Evolutionary conservation across 2,888 invertebrate species (phyloP).

Genomic region (Oxystoma pomonae): DNA sequence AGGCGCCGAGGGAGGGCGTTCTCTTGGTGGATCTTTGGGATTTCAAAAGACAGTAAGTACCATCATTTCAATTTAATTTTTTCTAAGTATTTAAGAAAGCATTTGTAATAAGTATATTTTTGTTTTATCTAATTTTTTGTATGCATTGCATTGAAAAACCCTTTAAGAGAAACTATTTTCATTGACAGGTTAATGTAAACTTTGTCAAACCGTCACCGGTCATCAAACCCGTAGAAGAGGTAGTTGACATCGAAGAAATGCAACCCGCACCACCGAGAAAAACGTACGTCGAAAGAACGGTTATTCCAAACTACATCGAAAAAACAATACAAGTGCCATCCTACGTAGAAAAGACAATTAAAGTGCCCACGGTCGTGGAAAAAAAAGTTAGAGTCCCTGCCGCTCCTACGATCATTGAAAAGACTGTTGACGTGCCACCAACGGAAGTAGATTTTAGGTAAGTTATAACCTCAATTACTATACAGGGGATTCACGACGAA

Average conservation of each 20-base stretch:
- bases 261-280: slow-evolving; percentile 29
- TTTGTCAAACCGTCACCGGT: background rate
- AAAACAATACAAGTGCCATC: slow-evolving; percentile 43
- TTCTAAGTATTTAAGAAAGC: background rate
- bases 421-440: slow-evolving; percentile 35
- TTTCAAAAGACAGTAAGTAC: too few species aligned
- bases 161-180: background rate
- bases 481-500: too few species aligned
- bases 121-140: background rate
- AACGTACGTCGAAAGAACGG: slow-evolving; percentile 41
- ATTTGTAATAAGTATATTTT: background rate
- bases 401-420: slow-evolving; percentile 41
- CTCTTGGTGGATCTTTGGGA: too few species aligned
- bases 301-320: slow-evolving; percentile 44
- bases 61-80: too few species aligned
- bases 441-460: slow-evolving; percentile 12
- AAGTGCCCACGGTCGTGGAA: slow-evolving; percentile 43
- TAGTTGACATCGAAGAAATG: slow-evolving; percentile 28
- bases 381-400: slow-evolving; percentile 41
- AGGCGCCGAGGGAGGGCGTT: too few species aligned
- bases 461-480: too few species aligned
- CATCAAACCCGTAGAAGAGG: background rate
- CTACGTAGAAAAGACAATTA: slow-evolving; percentile 43
- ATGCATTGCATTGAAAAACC: background rate
- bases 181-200: background rate